phyloP scores from a whole-genome alignment of 2,888 invertebrate genomes.

The Deilephila elpenor region DNA sequence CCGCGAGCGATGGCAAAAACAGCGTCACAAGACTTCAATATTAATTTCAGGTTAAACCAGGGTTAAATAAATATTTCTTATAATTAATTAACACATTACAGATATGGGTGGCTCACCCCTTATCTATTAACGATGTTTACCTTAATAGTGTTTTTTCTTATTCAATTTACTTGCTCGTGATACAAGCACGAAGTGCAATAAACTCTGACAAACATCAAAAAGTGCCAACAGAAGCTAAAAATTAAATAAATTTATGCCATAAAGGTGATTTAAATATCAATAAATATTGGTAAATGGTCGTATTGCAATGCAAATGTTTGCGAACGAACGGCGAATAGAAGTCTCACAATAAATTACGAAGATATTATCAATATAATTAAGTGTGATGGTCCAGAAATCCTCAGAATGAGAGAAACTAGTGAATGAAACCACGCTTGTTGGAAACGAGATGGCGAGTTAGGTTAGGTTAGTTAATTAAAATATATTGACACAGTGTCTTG shows the following conservation, averaged over 20 bases:
- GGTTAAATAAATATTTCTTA: conserved; percentile 30
- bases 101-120: conserved; percentile 17
- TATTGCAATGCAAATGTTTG: not conserved
- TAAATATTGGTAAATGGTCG: not conserved
- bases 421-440: not conserved
- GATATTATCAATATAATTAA: conserved; percentile 14
- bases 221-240: not conserved
- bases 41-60: conserved; percentile 28
- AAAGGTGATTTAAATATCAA: not conserved
- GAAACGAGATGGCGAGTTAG: not conserved
- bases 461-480: conserved; percentile 23
- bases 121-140: conserved; percentile 26
- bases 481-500: conserved; percentile 11
- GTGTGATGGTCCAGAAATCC: not conserved
- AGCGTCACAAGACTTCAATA: conserved; percentile 18
- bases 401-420: not conserved
- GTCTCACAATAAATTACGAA: not conserved
- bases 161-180: conserved; percentile 9
- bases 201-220: not conserved
- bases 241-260: not conserved
- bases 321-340: not conserved
- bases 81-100: conserved; percentile 31
- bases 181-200: conserved; percentile 21
- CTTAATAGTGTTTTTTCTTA: not conserved
- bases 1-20: conserved; percentile 27